Base-by-base conservation (phyloP, 1,140 invertebrate genomes). In the Drosophila lacertosa region DNA sequence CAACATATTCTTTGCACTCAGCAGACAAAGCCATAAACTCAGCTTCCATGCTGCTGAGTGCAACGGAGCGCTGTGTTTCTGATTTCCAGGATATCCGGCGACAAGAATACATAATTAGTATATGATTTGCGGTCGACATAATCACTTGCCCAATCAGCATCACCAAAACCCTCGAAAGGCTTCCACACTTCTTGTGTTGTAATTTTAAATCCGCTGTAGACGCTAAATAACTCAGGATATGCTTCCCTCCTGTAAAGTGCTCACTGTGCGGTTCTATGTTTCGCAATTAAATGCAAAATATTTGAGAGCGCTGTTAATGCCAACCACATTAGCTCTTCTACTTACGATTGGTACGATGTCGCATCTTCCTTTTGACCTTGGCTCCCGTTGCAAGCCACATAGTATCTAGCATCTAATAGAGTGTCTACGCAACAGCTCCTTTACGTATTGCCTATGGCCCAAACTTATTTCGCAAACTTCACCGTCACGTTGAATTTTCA, bases 191-290 rank as follows among this genome's bases (percentile, higher is more conserved):
- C 2, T 2, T 1, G 15, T 51, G 32, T 1, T 32, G 20, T 51
- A 51, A 1, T 15, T 51, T 51, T 18, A n/a, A 1, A 0, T 32
- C 48, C 6, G 9, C 13, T 29, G 48, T 51, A 7, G 22, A 9
- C 32, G 48, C 48, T 18, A 51, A 15, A 51, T 51, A 51, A 3
- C 48, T 1, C 48, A 51, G 6, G 13, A 51, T 24, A 32, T 51
- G 48, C 26, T 51, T 51, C n/a, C 4, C 20, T 0, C 48, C 48
- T 11, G 22, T 3, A 7, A 26, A 3, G 9, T 51, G 48, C 2
- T 51, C 22, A 20, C 32, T 32, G 32, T 51, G 48, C 2, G 22
- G 48, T 3, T 51, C 26, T 10, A n/a, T 51, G 26, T 51, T 51
- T 5, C 48, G 11, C 6, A 35, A 35, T 11, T 2, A 11, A 35